Conservation (phyloP, 2,888 invertebrate genomes). For the Electrophaes corylata region DNA sequence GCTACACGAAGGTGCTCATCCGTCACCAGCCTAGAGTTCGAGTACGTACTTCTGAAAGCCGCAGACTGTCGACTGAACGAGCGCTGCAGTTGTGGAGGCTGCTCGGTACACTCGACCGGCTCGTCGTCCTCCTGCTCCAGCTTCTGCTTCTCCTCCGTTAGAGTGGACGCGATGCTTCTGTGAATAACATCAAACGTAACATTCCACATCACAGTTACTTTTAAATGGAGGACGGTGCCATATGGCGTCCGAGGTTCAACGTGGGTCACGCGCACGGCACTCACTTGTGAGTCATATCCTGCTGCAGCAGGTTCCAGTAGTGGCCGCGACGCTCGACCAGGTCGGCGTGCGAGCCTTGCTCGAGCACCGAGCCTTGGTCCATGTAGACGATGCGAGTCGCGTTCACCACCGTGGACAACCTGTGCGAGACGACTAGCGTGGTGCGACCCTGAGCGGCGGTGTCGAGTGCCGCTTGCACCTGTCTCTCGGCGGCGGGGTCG, state of each 20-base stretch:
- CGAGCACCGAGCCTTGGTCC: conserved; percentile 87
- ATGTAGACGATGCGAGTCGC: conserved; percentile 88
- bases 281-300: conserved; percentile 79
- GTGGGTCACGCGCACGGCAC: background rate
- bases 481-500: conserved; percentile 90
- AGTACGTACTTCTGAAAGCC: conserved; percentile 14
- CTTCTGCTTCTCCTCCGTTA: conserved; percentile 1
- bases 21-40: no score
- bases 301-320: conserved; percentile 87
- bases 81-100: background rate
- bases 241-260: no score
- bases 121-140: conserved; percentile 8
- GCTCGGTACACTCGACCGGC: background rate
- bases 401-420: background rate
- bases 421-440: conserved; percentile 89
- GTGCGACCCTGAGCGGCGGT: conserved; percentile 89
- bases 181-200: background rate
- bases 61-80: conserved; percentile 10
- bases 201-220: background rate
- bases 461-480: conserved; percentile 85
- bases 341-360: conserved; percentile 89
- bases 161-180: conserved; percentile 17
- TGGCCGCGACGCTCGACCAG: conserved; percentile 85
- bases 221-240: no score
- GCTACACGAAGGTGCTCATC: no score